Conservation (phyloP, 2,113 vertebrate genomes). For the Tauraco erythrolophus region DNA sequence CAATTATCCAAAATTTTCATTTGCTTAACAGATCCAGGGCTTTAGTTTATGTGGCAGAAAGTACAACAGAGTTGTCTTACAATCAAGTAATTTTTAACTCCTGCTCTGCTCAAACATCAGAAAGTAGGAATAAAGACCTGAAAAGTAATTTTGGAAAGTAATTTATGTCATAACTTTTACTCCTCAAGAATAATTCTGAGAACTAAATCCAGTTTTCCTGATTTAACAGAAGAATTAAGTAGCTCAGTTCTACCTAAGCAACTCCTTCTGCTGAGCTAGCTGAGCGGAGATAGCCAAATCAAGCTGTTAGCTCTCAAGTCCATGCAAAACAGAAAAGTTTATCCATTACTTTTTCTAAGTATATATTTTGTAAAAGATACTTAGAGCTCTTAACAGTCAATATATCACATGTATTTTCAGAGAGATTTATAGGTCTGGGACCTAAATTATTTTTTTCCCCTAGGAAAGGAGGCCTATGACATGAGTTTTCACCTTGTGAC, state of each 20-base stretch:
- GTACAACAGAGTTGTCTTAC: background rate
- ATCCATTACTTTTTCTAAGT: background rate
- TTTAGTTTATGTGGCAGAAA: background rate
- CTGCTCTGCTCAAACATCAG: background rate
- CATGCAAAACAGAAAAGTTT: background rate
- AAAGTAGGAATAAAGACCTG: background rate
- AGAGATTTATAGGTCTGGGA: background rate
- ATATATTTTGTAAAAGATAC: background rate
- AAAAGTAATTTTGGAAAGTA: background rate
- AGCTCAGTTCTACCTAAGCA: background rate
- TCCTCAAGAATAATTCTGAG: background rate
- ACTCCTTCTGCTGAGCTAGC: background rate
- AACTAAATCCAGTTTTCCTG: background rate
- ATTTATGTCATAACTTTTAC: background rate
- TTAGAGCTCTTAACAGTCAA: background rate
- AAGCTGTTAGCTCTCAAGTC: background rate
- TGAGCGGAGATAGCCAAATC: background rate
- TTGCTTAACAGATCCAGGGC: background rate
- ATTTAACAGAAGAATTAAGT: background rate
- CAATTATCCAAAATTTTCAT: background rate
- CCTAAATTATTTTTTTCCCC: background rate
- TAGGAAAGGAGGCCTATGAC: background rate
- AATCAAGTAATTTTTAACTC: background rate
- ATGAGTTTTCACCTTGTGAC: background rate
- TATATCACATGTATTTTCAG: background rate